A percentile compares a stretch with the other conserved stretches of the same genome.
These are phyloP conservation scores for Hypselothyrea guttata DNA, from an alignment of 2,888 invertebrate genomes.

Conservation along the genomic window DNA sequence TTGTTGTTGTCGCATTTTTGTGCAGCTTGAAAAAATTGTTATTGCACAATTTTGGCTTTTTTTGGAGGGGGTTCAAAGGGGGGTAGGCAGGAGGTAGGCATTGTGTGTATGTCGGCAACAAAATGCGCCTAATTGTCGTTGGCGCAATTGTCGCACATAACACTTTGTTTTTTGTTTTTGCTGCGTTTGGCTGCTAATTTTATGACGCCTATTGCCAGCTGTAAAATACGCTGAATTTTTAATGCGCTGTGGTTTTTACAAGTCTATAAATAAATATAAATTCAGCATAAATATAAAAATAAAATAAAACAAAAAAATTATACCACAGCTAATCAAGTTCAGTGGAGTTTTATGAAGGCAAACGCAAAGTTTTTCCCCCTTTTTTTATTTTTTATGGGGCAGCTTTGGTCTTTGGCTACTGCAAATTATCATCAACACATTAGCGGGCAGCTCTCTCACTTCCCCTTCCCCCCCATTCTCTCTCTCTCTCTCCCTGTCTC, in stretches of 20 bases:
- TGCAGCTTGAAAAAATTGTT: constrained; percentile 79
- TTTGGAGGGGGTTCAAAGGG: constrained; percentile 5
- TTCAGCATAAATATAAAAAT: not conserved
- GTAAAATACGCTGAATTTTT: constrained; percentile 22
- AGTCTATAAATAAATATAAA: constrained; percentile 8
- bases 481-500: constrained; percentile 4
- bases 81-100: not conserved
- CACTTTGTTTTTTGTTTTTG: constrained; percentile 62
- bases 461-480: not conserved
- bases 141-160: constrained; percentile 68
- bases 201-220: constrained; percentile 41
- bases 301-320: too few species aligned
- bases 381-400: not conserved
- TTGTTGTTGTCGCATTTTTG: constrained; percentile 71
- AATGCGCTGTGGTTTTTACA: constrained; percentile 22
- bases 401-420: constrained; percentile 41
- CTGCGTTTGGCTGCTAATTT: constrained; percentile 56
- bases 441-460: constrained; percentile 18
- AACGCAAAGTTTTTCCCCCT: not conserved
- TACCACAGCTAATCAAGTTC: not conserved
- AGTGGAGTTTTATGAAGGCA: constrained; percentile 21
- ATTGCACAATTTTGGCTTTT: constrained; percentile 74
- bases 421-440: constrained; percentile 51
- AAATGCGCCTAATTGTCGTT: constrained; percentile 72
- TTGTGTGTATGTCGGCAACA: constrained; percentile 58